Evolutionary conservation across 2,113 vertebrate genomes (phyloP), one percentile per base, ranked within the genome.

Genomic region (Poeciliopsis prolifica): DNA sequence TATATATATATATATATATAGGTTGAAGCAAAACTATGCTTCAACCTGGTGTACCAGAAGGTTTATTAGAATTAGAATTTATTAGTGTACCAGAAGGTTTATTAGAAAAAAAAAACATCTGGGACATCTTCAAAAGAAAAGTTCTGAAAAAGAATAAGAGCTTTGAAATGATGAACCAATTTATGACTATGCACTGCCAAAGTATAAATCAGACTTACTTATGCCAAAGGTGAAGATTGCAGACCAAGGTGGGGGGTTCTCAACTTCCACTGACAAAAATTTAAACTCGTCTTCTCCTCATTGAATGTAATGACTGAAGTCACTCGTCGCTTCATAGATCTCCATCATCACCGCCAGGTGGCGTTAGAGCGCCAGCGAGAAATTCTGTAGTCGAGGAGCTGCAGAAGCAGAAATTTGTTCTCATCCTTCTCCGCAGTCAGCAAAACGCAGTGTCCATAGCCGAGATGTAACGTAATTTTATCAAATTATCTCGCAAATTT

Each of bases 341-440:
- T 26, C 65, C 37, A 17, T 14, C 24, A 14, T 19, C 1, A 14
- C 65, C 65, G 42, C 22, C 0, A 1, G 82, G 78, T 5, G 89
- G 77, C 90, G 84, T 86, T 90, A 70, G 65, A 79, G 69, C 42
- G 7, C 35, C 7, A 0, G n/a, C 15, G 70, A 22, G 19, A 13
- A 69, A 48, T 67, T 65, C 58, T 63, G 79, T 31, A 7, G 14
- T 13, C 10, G 26, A 30, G 51, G 64, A 78, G 62, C 69, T n/a
- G 72, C 68, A 78, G 72, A 86, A 85, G 75, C 76, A 84, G 74
- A 77, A 73, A 77, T 62, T 72, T 68, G 15, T 17, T 35, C 22
- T 68, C 63, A 71, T 29, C 75, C 75, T 84, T 86, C 81, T 61
- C 28, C 24, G 9, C 44, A 79, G 40, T 28, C 14, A 44, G 61